Evolutionary conservation across 2,797 vertebrate genomes (phyloP).

Genomic region (Tokudaia tokunoshimensis): DNA sequence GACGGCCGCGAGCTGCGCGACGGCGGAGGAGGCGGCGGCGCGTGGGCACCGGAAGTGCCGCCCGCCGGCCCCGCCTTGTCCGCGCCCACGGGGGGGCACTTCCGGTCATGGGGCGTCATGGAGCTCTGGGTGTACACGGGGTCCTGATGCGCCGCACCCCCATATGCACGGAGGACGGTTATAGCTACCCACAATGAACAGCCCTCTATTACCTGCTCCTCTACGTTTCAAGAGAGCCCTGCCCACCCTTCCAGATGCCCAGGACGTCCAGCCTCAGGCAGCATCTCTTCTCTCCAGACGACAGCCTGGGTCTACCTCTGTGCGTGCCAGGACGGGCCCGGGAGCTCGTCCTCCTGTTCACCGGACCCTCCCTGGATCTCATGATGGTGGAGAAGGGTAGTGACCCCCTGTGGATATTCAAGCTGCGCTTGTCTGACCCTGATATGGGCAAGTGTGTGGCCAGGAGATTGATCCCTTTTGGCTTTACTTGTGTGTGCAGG

Average conservation of each 20-base stretch:
- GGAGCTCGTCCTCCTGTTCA: too few species aligned
- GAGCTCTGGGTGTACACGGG: background rate
- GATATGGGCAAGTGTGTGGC: background rate
- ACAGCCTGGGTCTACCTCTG: fast-evolving
- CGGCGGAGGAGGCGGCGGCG: constrained; percentile 79
- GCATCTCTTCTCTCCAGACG: background rate
- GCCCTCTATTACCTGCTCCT: too few species aligned
- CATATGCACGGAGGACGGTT: background rate
- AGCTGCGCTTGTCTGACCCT: background rate
- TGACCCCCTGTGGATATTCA: background rate
- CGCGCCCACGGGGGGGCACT: constrained; percentile 73
- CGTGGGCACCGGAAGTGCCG: constrained; percentile 84
- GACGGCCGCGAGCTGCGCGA: constrained; percentile 80
- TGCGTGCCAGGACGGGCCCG: background rate
- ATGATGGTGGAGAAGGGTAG: background rate
- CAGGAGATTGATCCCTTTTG: background rate
- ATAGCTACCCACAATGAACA: too few species aligned
- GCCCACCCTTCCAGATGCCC: background rate
- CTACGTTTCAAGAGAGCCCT: background rate
- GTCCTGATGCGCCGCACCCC: too few species aligned
- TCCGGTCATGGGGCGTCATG: constrained; percentile 76
- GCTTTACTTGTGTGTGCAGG: background rate
- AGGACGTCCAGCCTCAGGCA: background rate
- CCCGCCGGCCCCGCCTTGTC: constrained; percentile 76
- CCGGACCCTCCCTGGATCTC: background rate